Evolutionary conservation across 2,888 invertebrate genomes (phyloP).

Genomic region (Paralinhomoeus sp.): DNA sequence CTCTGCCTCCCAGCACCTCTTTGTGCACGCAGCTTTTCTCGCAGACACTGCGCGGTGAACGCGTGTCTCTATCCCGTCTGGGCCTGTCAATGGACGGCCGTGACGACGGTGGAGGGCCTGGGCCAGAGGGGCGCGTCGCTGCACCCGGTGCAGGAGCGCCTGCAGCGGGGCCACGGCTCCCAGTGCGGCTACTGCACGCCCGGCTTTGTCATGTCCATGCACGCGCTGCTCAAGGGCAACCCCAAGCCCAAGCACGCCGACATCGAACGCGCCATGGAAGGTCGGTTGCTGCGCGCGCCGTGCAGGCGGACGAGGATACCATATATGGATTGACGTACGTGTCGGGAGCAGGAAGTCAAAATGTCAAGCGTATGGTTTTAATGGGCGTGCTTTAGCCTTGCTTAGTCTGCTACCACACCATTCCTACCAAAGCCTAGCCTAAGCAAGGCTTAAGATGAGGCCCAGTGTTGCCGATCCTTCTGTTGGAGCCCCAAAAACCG

Average conservation of each 20-base stretch:
- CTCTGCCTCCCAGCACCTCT: too few relatives aligned
- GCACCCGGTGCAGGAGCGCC: slow-evolving; percentile 41
- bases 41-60: slow-evolving; percentile 38
- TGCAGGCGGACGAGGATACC: neutral
- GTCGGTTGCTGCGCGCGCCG: slow-evolving; percentile 6
- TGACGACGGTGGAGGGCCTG: slow-evolving; percentile 79
- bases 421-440: too few relatives aligned
- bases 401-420: too few relatives aligned
- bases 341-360: too few relatives aligned
- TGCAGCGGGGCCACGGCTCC: slow-evolving; percentile 48
- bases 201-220: too few relatives aligned
- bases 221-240: slow-evolving; percentile 51
- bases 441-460: too few relatives aligned
- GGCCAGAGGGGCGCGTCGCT: slow-evolving; percentile 49
- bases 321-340: too few relatives aligned
- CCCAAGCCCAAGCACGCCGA: slow-evolving; percentile 36
- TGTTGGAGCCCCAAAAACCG: too few relatives aligned
- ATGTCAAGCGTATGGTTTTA: too few relatives aligned
- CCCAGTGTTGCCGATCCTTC: too few relatives aligned
- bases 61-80: slow-evolving; percentile 70
- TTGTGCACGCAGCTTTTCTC: too few relatives aligned
- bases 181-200: slow-evolving; percentile 92
- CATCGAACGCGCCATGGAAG: slow-evolving; percentile 17
- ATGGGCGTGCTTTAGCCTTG: too few relatives aligned
- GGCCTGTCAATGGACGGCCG: slow-evolving; percentile 59